Evolutionary conservation across 2,797 vertebrate genomes (phyloP), one percentile per base, ranked within the genome.

Genomic region (Threskiornis aethiopicus): DNA sequence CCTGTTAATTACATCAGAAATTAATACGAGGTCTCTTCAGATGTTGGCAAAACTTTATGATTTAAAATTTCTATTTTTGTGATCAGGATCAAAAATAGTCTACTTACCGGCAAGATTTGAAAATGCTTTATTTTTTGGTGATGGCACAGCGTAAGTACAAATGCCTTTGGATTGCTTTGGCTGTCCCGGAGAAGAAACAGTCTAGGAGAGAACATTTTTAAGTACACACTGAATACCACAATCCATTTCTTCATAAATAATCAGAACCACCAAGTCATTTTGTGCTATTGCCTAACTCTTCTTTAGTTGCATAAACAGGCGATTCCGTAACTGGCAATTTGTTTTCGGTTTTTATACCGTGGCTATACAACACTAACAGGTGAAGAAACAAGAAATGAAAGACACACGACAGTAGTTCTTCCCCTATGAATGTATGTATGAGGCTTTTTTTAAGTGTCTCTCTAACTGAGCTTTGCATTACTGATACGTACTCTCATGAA

Each of bases 111-210:
- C 84, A 99, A 97, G 95, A 99, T 99, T 98, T 99, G 99, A 98
- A 99, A 99, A 98, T 99, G 99, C 97, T 99, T 99, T 97, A 99
- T 99, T 98, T 99, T 99, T 98, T 99, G 99, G 98, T 99, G 99
- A 97, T 99, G 99, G 98, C 99, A 99, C 98, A 99, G 98, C 9
- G 99, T 99, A 96, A 99, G 99, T 95, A 99, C 99, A 93, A 99
- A 99, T 10, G 99, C 99, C 98, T 99, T 99, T 97, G 99, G 99
- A 96, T 99, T 99, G 97, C 99, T 99, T 98, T 99, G 99, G 98
- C 99, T 99, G 98, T 99, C 99, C 95, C 99, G 98, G 91, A 99
- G 98, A 93, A 99, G 98, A 97, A 99, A 99, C 89, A 99, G 98
- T 97, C 99, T 99, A 97, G 55, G 54, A 87, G 73, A 49, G 65